Percentiles rank a stretch among this genome's conserved stretches.
Conservation (phyloP, 2,888 invertebrate genomes). For the Fragum whitleyi region DNA sequence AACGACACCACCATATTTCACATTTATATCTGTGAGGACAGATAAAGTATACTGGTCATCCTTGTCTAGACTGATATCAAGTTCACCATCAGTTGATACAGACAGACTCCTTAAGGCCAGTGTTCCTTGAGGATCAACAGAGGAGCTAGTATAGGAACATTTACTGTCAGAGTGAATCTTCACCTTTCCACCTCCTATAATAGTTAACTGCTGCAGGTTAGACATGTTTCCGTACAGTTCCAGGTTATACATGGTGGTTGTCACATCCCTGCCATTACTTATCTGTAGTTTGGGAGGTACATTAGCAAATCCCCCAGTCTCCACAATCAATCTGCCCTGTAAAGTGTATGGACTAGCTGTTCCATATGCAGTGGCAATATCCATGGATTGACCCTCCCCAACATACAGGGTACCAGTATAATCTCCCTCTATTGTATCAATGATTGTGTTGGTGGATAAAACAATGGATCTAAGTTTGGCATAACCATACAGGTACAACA, state of each 20-base stretch:
- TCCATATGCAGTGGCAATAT: constrained; percentile 73
- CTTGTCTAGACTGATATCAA: constrained; percentile 64
- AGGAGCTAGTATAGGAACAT: constrained; percentile 52
- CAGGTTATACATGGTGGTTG: constrained; percentile 57
- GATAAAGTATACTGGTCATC: constrained; percentile 55
- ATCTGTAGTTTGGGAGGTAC: constrained; percentile 71
- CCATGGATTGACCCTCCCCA: constrained; percentile 53
- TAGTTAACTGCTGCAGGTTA: constrained; percentile 69
- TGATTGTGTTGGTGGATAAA: constrained; percentile 19
- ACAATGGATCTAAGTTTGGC: constrained; percentile 42
- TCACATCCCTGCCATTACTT: constrained; percentile 54
- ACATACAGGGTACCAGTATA: constrained; percentile 67
- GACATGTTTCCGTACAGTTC: constrained; percentile 68
- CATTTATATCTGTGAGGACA: constrained; percentile 59
- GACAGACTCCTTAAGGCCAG: constrained; percentile 67
- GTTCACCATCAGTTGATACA: constrained; percentile 69
- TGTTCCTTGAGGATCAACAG: constrained; percentile 58
- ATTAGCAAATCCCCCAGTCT: constrained; percentile 52
- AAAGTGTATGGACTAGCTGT: constrained; percentile 69
- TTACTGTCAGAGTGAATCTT: constrained; percentile 59
- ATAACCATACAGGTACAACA: constrained; percentile 54
- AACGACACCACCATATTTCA: constrained; percentile 69
- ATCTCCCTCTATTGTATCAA: constrained; percentile 69
- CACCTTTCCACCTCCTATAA: constrained; percentile 67
- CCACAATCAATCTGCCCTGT: constrained; percentile 65